Percentiles rank a stretch among this genome's conserved stretches.
Evolutionary conservation across 2,797 vertebrate genomes (phyloP).

Genomic region (Aselliscus stoliczkanus): DNA sequence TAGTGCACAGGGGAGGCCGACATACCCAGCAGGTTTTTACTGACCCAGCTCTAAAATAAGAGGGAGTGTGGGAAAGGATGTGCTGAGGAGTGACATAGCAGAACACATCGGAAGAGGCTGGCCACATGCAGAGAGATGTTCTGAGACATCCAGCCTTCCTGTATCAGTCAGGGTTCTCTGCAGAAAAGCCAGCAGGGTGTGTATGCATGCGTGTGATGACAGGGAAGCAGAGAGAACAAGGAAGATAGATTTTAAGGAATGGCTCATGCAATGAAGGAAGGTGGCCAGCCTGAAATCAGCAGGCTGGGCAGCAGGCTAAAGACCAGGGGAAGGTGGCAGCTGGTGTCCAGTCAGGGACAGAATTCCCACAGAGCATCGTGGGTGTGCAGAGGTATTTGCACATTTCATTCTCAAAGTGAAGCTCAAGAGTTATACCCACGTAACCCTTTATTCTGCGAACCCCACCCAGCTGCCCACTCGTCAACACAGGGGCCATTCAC

Average conservation of each 20-base stretch:
- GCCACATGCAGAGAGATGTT: not conserved
- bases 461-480: not conserved
- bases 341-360: not conserved
- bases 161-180: not conserved
- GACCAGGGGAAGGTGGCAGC: no score
- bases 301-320: not conserved
- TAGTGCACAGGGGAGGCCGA: not conserved
- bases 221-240: not conserved
- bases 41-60: not conserved
- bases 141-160: not conserved
- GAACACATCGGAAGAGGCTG: not conserved
- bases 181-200: not conserved
- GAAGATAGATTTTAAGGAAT: not conserved
- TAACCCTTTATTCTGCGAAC: not conserved
- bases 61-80: not conserved
- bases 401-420: not conserved
- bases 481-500: no score
- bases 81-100: not conserved
- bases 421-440: not conserved
- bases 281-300: not conserved
- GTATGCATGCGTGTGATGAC: no score
- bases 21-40: not conserved
- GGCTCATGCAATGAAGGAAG: not conserved
- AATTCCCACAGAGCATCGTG: not conserved
- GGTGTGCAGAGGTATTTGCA: not conserved